Evolutionary conservation across 2,113 vertebrate genomes (phyloP), one percentile per base, ranked within the genome.

Genomic region (Scolopax mira): DNA sequence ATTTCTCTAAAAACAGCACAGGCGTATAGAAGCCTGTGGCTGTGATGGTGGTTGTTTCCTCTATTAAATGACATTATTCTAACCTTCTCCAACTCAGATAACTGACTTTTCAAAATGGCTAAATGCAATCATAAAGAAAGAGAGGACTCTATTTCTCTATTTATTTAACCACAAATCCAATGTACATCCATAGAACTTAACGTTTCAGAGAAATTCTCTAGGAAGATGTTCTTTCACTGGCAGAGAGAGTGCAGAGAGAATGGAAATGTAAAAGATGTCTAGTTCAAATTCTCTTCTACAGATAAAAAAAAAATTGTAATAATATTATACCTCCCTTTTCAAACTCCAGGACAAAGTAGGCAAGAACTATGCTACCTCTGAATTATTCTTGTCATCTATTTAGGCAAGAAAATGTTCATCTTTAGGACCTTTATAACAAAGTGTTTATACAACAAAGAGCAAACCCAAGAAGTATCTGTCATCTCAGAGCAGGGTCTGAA

Each of bases 161-260:
- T 49, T 64, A 27, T 64, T 70, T 74, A 49, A 86, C 55, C 69
- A 81, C 66, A 42, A 64, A 78, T 58, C 15, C 1, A 0, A 92
- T 91, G 52, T 24, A 66, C 8, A 35, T 51, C 39, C 78, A 87
- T 55, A 35, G 84, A 93, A 88, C 78, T 57, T 44, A 79, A 88
- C 3, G 5, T 57, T 72, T 62, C 57, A 82, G 49, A 77, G 79
- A 90, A 90, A 66, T 58, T 51, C 75, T 57, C 46, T 51, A 85
- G 88, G 82, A 96, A 90, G 79, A 49, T 42, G 67, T 57, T 93
- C 52, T 85, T 66, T 85, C 58, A 71, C n/a, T n/a, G n/a, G n/a
- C n/a, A n/a, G n/a, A n/a, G n/a, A n/a, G n/a, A n/a, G n/a, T n/a
- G n/a, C n/a, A n/a, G n/a, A n/a, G n/a, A 88, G 41, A 54, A 10